These are phyloP conservation scores for Rhinichthys osculus DNA, from an alignment of 2,797 vertebrate genomes.

Conservation along the genomic window DNA sequence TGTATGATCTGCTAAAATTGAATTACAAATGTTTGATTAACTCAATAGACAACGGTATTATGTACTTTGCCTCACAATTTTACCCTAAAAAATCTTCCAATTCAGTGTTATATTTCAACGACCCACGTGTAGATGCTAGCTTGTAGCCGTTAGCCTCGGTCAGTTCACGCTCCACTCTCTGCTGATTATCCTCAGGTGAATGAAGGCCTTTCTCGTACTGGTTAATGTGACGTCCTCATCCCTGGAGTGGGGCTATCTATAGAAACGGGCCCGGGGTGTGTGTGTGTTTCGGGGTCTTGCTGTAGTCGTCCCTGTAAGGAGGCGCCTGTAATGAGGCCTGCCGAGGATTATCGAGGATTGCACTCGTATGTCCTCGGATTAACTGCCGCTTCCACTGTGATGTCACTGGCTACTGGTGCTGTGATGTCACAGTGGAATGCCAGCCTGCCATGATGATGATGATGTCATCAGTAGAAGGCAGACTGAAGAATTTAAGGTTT, in stretches of 20 bases:
- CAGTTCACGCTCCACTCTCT: neutral
- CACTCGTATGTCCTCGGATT: slow-evolving; percentile 58
- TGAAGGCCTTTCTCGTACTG: neutral
- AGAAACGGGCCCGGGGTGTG: neutral
- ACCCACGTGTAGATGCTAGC: neutral
- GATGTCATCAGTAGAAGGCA: neutral
- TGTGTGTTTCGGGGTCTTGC: neutral
- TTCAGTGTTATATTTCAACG: neutral
- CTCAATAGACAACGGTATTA: neutral
- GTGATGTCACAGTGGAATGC: slow-evolving; percentile 17
- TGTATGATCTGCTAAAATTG: neutral
- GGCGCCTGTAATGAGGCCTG: slow-evolving; percentile 15
- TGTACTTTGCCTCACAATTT: neutral
- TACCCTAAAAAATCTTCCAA: neutral
- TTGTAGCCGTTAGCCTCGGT: neutral
- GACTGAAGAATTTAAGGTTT: neutral
- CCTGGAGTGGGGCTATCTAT: slow-evolving; percentile 39
- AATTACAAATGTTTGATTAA: neutral
- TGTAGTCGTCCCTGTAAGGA: slow-evolving; percentile 18
- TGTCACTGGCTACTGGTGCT: slow-evolving; percentile 8
- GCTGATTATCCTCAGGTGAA: neutral
- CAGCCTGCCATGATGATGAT: neutral
- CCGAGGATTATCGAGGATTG: slow-evolving; percentile 62
- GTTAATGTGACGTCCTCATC: neutral
- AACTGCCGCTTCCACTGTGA: slow-evolving; percentile 41